Evolutionary conservation across 2,113 vertebrate genomes (phyloP).

Genomic region (Axis porcinus): DNA sequence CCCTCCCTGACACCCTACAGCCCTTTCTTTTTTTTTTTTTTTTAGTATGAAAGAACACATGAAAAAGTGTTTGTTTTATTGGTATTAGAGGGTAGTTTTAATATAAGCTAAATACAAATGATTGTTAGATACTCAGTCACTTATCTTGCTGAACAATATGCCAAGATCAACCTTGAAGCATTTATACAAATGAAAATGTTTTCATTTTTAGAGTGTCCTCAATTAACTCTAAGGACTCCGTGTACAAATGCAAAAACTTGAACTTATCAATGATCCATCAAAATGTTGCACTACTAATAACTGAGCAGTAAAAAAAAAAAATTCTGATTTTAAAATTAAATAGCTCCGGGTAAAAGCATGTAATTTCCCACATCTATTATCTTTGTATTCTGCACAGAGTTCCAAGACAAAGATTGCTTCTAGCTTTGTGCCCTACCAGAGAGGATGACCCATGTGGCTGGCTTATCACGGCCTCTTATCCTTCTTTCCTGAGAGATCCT

Average conservation of each 20-base stretch:
- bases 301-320: not conserved
- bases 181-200: constrained; percentile 35
- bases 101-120: constrained; percentile 36
- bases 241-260: constrained; percentile 30
- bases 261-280: not conserved
- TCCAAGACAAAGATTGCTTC: constrained; percentile 70
- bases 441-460: constrained; percentile 63
- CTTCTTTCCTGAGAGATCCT: constrained; percentile 70
- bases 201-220: not conserved
- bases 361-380: constrained; percentile 26
- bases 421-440: constrained; percentile 72
- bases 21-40: not conserved
- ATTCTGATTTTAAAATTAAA: constrained; percentile 26
- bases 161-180: not conserved
- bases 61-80: constrained; percentile 68
- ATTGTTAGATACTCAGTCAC: not conserved
- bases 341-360: not conserved
- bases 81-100: constrained; percentile 32
- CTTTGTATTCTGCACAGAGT: constrained; percentile 65
- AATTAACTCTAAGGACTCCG: constrained; percentile 39
- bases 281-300: constrained; percentile 3
- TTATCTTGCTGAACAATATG: not conserved
- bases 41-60: not conserved
- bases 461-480: constrained; percentile 76
- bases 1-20: not conserved